phyloP scores from a whole-genome alignment of 2,113 vertebrate genomes.

The Choloepus hoffmanni region DNA sequence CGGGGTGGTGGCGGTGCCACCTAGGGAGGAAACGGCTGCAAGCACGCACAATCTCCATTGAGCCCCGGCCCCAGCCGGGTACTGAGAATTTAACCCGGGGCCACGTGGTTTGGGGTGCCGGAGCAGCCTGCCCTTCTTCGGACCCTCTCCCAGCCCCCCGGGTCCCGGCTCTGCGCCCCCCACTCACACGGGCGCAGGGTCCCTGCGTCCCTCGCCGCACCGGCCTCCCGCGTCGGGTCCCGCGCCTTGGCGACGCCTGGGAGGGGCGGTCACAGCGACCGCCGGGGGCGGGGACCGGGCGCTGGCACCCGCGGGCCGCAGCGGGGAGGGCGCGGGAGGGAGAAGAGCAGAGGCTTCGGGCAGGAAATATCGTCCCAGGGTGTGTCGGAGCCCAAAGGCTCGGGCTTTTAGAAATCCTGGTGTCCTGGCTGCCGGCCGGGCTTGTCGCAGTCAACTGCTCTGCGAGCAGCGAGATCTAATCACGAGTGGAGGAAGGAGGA shows the following conservation, averaged over 20 bases:
- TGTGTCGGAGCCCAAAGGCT: not conserved
- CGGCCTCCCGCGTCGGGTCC: not conserved
- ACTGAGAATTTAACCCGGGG: not conserved
- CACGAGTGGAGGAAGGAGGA: not conserved
- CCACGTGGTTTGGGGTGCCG: not conserved
- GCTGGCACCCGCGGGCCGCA: not conserved
- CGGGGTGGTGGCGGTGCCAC: not conserved
- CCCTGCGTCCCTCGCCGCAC: too few species aligned
- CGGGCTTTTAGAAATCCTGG: not conserved
- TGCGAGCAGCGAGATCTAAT: not conserved
- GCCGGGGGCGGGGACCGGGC: not conserved
- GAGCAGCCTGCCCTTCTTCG: too few species aligned
- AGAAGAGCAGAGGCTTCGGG: not conserved
- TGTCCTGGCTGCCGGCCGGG: not conserved
- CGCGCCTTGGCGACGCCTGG: not conserved
- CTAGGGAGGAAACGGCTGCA: accelerated
- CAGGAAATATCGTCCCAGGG: accelerated
- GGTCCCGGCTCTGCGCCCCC: not conserved
- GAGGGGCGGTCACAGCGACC: not conserved
- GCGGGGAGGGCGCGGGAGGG: accelerated
- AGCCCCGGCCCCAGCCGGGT: not conserved
- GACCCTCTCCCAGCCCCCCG: not conserved
- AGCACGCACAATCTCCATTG: accelerated
- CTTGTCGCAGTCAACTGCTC: not conserved
- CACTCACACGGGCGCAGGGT: not conserved